Base-by-base conservation (phyloP, 2,888 invertebrate species). In the Oasisia sp. region DNA sequence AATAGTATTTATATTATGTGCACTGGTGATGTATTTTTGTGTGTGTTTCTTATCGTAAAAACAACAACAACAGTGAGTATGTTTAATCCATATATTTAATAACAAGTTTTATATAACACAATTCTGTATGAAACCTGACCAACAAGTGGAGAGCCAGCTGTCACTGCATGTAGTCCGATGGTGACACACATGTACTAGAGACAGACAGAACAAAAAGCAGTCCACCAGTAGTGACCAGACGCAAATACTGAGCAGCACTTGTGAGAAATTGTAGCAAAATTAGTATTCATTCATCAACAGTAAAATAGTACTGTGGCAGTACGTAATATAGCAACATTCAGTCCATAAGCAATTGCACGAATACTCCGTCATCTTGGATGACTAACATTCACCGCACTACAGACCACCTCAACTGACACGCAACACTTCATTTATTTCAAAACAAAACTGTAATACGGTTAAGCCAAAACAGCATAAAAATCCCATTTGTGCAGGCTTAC, bases 191-290 rank as follows among this genome's bases (percentile, higher is more conserved):
- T 19, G 74, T 74, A 74, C 14, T 19, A 74, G 19, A 74, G 19
- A 74, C 19, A 19, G 14, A 9, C 58, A 74, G 74, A 74, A 74
- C 74, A 74, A 74, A 74, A 74, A 7, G 74, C n/a, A 74, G 27
- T n/a, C 74, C 74, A 74, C 74, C 74, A 27, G 74, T 5, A 27
- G 74, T 74, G 74, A 3, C 74, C 14, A 27, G 74, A 74, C 27
- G 27, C 19, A 74, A 74, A 74, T 74, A 74, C 74, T 74, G 74
- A 74, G 74, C 74, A 74, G 74, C 27, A 74, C 14, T 74, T 74
- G 74, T 74, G 74, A 74, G 19, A 74, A 74, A 74, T 74, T 74
- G 74, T 74, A 74, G 74, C 74, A 74, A 74, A 74, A 74, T 74
- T 19, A 74, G 19, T 74, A n/a, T 74, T 74, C 27, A 74, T 27